These are phyloP conservation scores for Microctenopoma steveboyesi DNA, from an alignment of 2,797 vertebrate species.

Conservation along the genomic window DNA sequence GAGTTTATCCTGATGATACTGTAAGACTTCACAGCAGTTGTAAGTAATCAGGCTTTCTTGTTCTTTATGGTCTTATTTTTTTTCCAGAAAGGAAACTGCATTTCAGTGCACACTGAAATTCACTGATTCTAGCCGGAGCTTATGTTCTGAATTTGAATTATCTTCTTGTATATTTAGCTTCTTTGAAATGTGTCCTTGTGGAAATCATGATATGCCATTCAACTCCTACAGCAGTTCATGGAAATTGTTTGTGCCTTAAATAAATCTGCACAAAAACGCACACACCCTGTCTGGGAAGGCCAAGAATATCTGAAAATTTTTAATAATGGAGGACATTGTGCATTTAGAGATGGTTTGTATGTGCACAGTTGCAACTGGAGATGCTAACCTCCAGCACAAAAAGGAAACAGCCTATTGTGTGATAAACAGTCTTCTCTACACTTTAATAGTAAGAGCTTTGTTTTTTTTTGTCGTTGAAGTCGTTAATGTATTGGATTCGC, in stretches of 20 bases:
- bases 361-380: too few species aligned
- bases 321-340: neutral
- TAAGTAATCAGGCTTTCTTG: neutral
- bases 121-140: neutral
- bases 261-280: constrained; percentile 43
- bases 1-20: neutral
- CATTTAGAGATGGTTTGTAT: neutral
- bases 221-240: constrained; percentile 23
- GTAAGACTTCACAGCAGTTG: neutral
- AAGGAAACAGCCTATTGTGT: neutral
- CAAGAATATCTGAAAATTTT: neutral
- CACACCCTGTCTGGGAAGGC: neutral
- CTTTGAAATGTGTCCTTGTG: constrained; percentile 33
- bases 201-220: constrained; percentile 11
- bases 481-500: neutral
- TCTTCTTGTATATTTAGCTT: constrained; percentile 31
- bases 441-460: too few species aligned
- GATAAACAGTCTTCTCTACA: neutral
- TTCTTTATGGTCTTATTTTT: neutral
- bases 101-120: constrained; percentile 19
- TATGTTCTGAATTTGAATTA: neutral
- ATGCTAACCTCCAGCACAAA: neutral
- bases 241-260: constrained; percentile 56
- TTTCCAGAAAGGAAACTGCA: neutral
- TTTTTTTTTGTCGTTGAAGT: too few species aligned